phyloP scores from a whole-genome alignment of 2,113 vertebrate species.

The Apistogramma diplotaenia region DNA sequence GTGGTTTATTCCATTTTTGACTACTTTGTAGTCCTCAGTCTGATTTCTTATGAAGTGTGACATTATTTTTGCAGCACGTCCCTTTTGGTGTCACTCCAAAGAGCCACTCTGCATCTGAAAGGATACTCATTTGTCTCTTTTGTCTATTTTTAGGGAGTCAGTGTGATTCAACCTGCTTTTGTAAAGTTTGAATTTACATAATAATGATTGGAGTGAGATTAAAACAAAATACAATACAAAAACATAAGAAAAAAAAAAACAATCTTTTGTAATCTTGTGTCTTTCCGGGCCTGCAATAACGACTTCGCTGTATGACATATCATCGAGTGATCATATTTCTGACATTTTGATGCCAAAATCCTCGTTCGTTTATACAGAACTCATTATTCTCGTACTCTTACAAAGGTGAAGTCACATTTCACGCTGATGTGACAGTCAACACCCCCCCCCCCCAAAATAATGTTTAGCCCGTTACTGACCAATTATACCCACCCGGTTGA shows the following conservation, averaged over 20 bases:
- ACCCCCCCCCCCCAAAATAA: slow-evolving; percentile 3
- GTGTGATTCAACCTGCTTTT: slow-evolving; percentile 55
- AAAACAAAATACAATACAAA: background rate
- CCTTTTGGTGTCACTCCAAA: slow-evolving; percentile 69
- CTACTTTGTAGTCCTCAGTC: slow-evolving; percentile 68
- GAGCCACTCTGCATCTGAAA: slow-evolving; percentile 50
- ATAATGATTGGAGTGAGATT: slow-evolving; percentile 30
- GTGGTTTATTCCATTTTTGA: slow-evolving; percentile 66
- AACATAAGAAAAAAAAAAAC: background rate
- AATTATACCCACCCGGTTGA: slow-evolving; percentile 46
- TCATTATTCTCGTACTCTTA: slow-evolving; percentile 20
- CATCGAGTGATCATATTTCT: slow-evolving; percentile 42
- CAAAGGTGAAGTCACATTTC: slow-evolving; percentile 48
- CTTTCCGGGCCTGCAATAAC: slow-evolving; percentile 62
- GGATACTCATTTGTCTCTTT: slow-evolving; percentile 56
- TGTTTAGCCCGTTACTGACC: slow-evolving; percentile 39
- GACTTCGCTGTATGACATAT: slow-evolving; percentile 58
- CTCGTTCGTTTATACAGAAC: slow-evolving; percentile 18
- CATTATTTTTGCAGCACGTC: slow-evolving; percentile 62
- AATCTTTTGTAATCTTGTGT: slow-evolving; percentile 60
- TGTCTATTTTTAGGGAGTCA: slow-evolving; percentile 70
- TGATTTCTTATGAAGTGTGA: slow-evolving; percentile 71
- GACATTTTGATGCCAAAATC: slow-evolving; percentile 48
- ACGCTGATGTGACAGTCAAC: slow-evolving; percentile 37
- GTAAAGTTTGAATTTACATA: slow-evolving; percentile 55